Base-by-base conservation (phyloP, 2,888 invertebrate species). In the Helicoverpa assulta region DNA sequence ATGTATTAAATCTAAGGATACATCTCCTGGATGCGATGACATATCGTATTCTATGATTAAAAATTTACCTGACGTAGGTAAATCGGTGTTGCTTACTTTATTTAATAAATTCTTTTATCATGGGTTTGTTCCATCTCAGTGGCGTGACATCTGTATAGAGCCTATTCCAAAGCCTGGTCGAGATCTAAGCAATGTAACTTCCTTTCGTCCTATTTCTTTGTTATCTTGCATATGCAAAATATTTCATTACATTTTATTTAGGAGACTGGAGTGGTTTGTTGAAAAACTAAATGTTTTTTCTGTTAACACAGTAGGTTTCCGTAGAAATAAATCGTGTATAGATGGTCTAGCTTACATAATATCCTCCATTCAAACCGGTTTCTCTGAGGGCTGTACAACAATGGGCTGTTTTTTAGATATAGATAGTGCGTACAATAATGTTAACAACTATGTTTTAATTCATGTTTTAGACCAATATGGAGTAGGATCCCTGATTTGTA, bases 31-130 rank as follows among this genome's bases (percentile, higher is more conserved):
- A 47, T 57, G 59, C 51, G 66, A 73, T 37, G 73, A 47, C 52
- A 73, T 69, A 51, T 67, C 69, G 16, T 69, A 69, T 51, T 67
- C 55, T 19, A 69, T 69, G 69, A 73, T 69, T 12, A 50, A 51
- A 5, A 59, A 59, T 29, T 29, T 59, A n/a, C 59, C 59, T 40
- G 51, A 59, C 21, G 53, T 57, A n/a, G 33, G 54, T 33, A 33
- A 33, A 7, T 53, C 53, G 4, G 26, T 53, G 10, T 26, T 53
- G 14, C 53, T 53, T 10, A 53, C 16, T 1, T 51, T 51, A 19
- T 51, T 51, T 51, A 51, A 51, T 51, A 51, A 51, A 19, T 51
- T 19, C 19, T 26, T 29, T 29, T 26, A 3, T 29, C 16, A 54
- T 4, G 16, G 54, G 12, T 54, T 54, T 54, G 29, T 33, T 6